A percentile compares a stretch with the other conserved stretches of the same genome.
phyloP scores from a whole-genome alignment of 2,888 invertebrate genomes.

The Synergus japonicus region DNA sequence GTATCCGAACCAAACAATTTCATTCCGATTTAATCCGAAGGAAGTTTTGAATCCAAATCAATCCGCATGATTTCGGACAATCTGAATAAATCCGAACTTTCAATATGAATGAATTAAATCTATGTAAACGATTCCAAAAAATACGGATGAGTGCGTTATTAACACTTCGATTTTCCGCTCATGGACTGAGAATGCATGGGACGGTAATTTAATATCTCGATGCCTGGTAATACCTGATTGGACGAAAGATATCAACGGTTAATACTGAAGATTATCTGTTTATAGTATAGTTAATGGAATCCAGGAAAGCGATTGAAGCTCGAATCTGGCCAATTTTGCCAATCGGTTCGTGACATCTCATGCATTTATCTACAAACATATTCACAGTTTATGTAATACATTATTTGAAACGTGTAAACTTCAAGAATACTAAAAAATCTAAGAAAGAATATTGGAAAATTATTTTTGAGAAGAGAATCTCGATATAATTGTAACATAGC shows the following conservation, averaged over 20 bases:
- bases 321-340: slow-evolving; percentile 14
- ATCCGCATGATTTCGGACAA: too few relatives aligned
- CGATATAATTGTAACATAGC: neutral
- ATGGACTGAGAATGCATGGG: slow-evolving; percentile 62
- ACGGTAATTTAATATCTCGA: slow-evolving; percentile 71
- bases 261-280: slow-evolving; percentile 72
- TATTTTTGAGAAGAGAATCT: neutral
- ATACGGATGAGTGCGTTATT: neutral
- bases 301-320: slow-evolving; percentile 42
- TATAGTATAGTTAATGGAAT: slow-evolving; percentile 69
- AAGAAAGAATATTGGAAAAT: neutral
- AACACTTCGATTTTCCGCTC: slow-evolving; percentile 48
- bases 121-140: too few relatives aligned
- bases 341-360: slow-evolving; percentile 8
- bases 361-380: neutral
- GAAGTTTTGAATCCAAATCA: too few relatives aligned
- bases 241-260: slow-evolving; percentile 66
- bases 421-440: neutral
- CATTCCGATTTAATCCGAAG: too few relatives aligned
- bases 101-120: too few relatives aligned
- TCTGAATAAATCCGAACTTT: too few relatives aligned
- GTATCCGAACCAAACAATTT: too few relatives aligned
- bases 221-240: slow-evolving; percentile 70
- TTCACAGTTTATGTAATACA: neutral
- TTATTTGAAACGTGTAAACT: neutral